Conservation (phyloP, 2,113 vertebrate species). For the Psittacula cyanocephala region DNA sequence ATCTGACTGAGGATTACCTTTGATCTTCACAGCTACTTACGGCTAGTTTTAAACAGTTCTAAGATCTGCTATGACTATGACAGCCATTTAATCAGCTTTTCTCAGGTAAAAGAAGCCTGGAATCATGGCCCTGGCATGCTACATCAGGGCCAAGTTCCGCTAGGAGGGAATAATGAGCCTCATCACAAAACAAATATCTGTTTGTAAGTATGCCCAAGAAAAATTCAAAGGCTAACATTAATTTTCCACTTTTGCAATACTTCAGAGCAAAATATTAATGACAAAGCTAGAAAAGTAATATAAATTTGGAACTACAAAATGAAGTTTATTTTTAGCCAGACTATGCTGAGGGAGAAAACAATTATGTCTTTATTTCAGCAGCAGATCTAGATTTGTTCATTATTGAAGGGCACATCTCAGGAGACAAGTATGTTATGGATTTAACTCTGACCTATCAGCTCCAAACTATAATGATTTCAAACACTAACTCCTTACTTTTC, state of each 20-base stretch:
- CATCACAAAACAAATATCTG: background rate
- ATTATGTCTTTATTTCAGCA: background rate
- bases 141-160: background rate
- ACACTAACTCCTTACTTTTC: background rate
- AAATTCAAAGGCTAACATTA: slow-evolving; percentile 12
- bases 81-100: background rate
- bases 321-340: slow-evolving; percentile 26
- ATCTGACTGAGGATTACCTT: no score
- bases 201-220: background rate
- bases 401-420: background rate
- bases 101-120: background rate
- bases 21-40: background rate
- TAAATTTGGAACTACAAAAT: slow-evolving; percentile 31
- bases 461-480: background rate
- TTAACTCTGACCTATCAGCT: background rate
- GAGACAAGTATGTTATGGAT: background rate
- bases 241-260: slow-evolving; percentile 14
- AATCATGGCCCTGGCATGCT: background rate
- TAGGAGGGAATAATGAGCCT: background rate
- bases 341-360: background rate
- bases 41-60: background rate
- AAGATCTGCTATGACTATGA: background rate
- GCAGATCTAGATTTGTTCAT: background rate
- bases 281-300: slow-evolving; percentile 46
- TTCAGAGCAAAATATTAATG: slow-evolving; percentile 14